Base-by-base conservation (phyloP, 1,140 invertebrate genomes). In the Spodoptera frugiperda region DNA sequence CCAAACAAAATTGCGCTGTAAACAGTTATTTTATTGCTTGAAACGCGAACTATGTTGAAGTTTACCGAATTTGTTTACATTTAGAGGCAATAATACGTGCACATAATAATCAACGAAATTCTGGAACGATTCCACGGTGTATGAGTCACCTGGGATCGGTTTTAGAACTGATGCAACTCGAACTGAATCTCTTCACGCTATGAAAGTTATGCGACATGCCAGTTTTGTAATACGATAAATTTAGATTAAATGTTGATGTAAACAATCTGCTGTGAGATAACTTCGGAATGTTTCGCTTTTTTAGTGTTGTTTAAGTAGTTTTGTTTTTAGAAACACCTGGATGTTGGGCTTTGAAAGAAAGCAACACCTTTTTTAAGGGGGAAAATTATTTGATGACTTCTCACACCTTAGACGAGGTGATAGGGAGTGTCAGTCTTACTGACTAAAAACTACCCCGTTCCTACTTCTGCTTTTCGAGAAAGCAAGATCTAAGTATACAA, bases 121-220 rank as follows among this genome's bases (percentile, higher is more conserved):
- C 87, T 93, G 90, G 91, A 93, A 93, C 90, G 67, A 86, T 85
- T 91, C 91, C 87, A 91, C 59, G 77, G 33, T 12, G 59, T 77
- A 55, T 87, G 89, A 90, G 82, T 92, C 91, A 91, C 89, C 88
- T 90, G 87, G 55, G 77, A 80, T 78, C 86, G 21, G 57, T 87
- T 89, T 88, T 91, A 91, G 88, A 86, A 85, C 67, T 93, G 90
- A 92, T 91, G 89, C 90, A 89, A 93, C 67, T 44, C 30, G 48
- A 77, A 84, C 71, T 78, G 79, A 85, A 82, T 84, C 70, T 81
- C 75, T 79, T 71, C 57, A 57, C 76, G 74, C 75, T 78, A 74
- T 81, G 68, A 84, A 77, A 76, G 53, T 54, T 79, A 75, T 77
- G 78, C 77, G 82, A 83, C 79, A 74, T 67, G 33, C 25, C 30